A percentile compares a stretch with the other conserved stretches of the same genome.
Conservation (phyloP, 2,113 vertebrate genomes). For the Passerina amoena region DNA sequence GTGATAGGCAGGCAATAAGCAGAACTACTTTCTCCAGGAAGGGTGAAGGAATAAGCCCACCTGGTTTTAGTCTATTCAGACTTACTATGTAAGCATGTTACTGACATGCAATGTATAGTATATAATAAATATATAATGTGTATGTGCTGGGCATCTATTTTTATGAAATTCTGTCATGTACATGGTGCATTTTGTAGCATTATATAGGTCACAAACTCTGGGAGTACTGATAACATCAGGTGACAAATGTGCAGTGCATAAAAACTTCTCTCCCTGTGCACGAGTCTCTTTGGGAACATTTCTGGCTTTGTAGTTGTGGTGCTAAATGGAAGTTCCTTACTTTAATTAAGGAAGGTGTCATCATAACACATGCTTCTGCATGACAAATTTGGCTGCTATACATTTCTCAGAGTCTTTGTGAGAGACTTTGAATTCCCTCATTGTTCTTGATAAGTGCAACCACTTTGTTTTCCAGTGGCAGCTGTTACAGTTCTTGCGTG, state of each 20-base stretch:
- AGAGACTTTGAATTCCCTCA: slow-evolving; percentile 18
- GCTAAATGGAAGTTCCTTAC: slow-evolving; percentile 1
- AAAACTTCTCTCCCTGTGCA: background rate
- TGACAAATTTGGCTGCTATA: background rate
- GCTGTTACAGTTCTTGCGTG: background rate
- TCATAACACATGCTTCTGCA: background rate
- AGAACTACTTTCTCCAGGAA: background rate
- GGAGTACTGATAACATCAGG: rapidly evolving
- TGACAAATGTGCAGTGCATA: background rate
- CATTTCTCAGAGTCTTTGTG: slow-evolving; percentile 42
- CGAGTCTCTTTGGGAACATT: background rate
- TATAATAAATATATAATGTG: background rate
- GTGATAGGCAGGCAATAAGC: rapidly evolving
- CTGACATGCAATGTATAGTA: background rate
- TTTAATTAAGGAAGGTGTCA: slow-evolving; percentile 35
- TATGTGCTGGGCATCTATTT: background rate
- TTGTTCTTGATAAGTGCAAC: background rate
- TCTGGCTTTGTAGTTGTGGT: background rate
- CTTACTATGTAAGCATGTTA: background rate
- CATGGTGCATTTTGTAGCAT: background rate
- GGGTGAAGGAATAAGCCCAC: background rate
- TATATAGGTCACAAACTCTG: background rate
- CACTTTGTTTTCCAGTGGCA: slow-evolving; percentile 14
- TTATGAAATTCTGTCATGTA: background rate
- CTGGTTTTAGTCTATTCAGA: background rate